These are phyloP conservation scores for Gadopsis marmoratus DNA, from an alignment of 2,797 vertebrate species.

Conservation along the genomic window DNA sequence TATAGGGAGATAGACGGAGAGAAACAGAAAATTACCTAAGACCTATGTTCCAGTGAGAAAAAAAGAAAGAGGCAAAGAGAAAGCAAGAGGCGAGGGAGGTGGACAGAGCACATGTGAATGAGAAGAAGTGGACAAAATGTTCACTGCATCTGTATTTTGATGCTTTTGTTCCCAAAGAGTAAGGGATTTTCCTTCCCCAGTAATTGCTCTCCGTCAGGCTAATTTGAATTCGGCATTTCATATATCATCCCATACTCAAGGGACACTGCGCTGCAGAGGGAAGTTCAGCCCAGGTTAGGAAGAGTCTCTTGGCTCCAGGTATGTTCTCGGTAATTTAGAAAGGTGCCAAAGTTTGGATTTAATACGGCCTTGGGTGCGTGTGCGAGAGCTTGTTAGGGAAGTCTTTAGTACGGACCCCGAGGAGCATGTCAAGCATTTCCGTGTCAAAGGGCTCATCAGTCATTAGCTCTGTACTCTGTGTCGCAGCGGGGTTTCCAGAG, in stretches of 20 bases:
- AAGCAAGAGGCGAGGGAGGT: constrained; percentile 16
- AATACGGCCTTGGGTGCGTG: constrained; percentile 80
- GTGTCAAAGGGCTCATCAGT: constrained; percentile 84
- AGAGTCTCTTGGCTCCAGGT: constrained; percentile 73
- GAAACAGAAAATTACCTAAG: constrained; percentile 51
- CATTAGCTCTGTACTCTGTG: constrained; percentile 76
- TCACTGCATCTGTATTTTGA: constrained; percentile 62
- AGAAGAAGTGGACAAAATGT: constrained; percentile 53
- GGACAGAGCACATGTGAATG: constrained; percentile 39
- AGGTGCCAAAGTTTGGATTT: constrained; percentile 85
- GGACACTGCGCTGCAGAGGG: constrained; percentile 69
- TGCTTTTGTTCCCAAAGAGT: constrained; percentile 52
- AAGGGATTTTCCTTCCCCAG: constrained; percentile 66
- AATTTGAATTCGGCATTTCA: constrained; percentile 85
- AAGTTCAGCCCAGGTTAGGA: constrained; percentile 79
- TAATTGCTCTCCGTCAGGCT: constrained; percentile 82
- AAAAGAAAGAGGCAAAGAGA: constrained; percentile 31
- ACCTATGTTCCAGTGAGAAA: constrained; percentile 40
- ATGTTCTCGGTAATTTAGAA: constrained; percentile 85
- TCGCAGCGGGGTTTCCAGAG: constrained; percentile 60
- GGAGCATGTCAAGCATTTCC: constrained; percentile 82
- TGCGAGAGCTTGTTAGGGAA: constrained; percentile 82
- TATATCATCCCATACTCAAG: constrained; percentile 79
- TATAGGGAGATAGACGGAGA: constrained; percentile 32
- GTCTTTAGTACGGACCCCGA: constrained; percentile 82